Evolutionary conservation across 2,888 invertebrate species (phyloP), one percentile per base, ranked within the genome.

Genomic region (Sisyra nigra): DNA sequence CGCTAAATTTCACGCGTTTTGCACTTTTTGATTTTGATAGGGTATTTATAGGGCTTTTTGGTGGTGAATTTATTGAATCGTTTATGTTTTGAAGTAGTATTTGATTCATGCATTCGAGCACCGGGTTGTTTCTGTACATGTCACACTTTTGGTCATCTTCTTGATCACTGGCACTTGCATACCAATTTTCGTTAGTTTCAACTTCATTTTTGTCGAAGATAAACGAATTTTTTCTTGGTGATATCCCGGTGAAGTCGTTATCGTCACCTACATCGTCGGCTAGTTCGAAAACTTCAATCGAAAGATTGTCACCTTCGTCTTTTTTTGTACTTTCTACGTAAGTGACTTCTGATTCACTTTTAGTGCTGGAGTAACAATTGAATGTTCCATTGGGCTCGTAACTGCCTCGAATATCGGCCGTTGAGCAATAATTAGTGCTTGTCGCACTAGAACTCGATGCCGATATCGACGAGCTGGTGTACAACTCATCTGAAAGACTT

Each of bases 81-180:
- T 71, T 71, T 53, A 70, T 70, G 57, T 86, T 85, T 52, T 84
- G 80, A 24, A 87, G 61, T 32, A 87, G 63, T 52, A 87, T 87
- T 62, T 82, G 86, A 64, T 86, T 86, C 49, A 87, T 85, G 55
- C 86, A 86, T 60, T 87, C 86, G 40, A 87, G 61, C 6, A 87
- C 86, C 1, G 86, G 86, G 62, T 86, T 87, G 50, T 85, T 83
- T 57, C 79, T 74, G 50, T 80, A 79, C 50, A 77, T 73, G 55
- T 76, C 76, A 54, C 72, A 70, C 15, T 75, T 72, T 44, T 76
- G 74, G 48, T 76, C 73, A 50, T 81, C 81, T 55, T 85, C 84
- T 36, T 77, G 79, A 55, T 83, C 84, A 55, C 83, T 83, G 13
- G 77, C 77, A 54, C 79, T 80, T 10, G 79, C 78, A 59, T 85